Evolutionary conservation across 2,888 invertebrate genomes (phyloP).

Genomic region (Seira sanloemensis): DNA sequence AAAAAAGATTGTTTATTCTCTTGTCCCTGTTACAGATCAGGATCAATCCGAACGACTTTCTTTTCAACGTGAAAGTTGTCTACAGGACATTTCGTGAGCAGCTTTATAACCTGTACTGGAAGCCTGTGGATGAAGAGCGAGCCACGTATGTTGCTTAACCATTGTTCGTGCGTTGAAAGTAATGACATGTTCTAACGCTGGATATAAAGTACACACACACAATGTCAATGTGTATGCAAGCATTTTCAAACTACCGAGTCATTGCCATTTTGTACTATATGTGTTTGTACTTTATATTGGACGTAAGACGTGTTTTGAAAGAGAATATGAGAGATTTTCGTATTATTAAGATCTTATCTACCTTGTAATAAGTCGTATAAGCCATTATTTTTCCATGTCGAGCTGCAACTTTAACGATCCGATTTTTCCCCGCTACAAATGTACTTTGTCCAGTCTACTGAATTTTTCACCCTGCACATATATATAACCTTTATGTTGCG

Average conservation of each 20-base stretch:
- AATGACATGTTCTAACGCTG: not conserved
- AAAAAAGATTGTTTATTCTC: not conserved
- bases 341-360: not conserved
- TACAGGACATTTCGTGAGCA: constrained; percentile 75
- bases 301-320: no score
- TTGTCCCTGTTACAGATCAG: constrained; percentile 68
- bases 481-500: not conserved
- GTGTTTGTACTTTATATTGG: no score
- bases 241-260: no score
- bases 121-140: constrained; percentile 70
- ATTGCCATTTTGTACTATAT: no score
- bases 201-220: no score
- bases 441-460: not conserved
- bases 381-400: not conserved
- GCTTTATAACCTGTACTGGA: constrained; percentile 70
- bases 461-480: no score
- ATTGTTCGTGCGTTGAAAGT: not conserved
- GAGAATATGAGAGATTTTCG: not conserved
- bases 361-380: not conserved
- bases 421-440: not conserved
- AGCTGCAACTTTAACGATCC: not conserved
- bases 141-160: constrained; percentile 71
- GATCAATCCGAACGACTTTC: constrained; percentile 76
- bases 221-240: no score
- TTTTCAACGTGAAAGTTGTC: constrained; percentile 76